Base-by-base conservation (phyloP, 2,113 vertebrate genomes). In the Oryzias javanicus region DNA sequence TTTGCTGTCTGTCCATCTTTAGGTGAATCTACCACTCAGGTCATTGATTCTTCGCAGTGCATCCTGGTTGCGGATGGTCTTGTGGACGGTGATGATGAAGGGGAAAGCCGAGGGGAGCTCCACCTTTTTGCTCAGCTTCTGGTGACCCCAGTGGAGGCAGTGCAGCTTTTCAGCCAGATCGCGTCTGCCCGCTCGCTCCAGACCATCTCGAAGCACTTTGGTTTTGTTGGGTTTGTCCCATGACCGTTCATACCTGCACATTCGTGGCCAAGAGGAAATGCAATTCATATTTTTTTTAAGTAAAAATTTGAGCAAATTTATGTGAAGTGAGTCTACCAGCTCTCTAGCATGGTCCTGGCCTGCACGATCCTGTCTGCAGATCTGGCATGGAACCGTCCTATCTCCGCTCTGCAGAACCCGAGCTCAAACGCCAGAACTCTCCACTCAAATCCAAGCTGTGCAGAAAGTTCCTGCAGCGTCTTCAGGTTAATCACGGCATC, bases 401-500 rank as follows among this genome's bases (percentile, higher is more conserved):
- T 88, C 58, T 93, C 88, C 35, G 66, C 53, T 74, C 90, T 87
- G 67, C 67, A 90, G 81, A 94, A 94, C 52, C 90, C 92, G 46
- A 92, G 89, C 67, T 91, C 87, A 22, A 79, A 86, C 1, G 90
- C 91, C 60, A 93, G 68, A 67, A 90, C 72, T 0, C 86, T 86
- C 91, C 92, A 91, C 73, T 94, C 91, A 84, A 92, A 94, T 6
- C 91, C 84, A 22, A 91, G 73, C 67, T 92, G 88, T 24, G 67
- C 86, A 55, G 90, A 90, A 47, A 92, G 78, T 24, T 94, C 90
- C 73, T 88, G 68, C 63, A 93, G 65, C 1, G 88, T 92, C 58
- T 91, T 92, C 56, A 89, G 78, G 64, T 94, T 93, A 57, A 92
- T 92, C 12, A 92, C 91, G 60, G 92, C 91, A 82, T 94, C 92